Percentiles rank a stretch among this genome's conserved stretches.
Evolutionary conservation across 37 sponge, comb jelly and placozoan genomes (phyloP).

Genomic region (Oscarella lobularis): DNA sequence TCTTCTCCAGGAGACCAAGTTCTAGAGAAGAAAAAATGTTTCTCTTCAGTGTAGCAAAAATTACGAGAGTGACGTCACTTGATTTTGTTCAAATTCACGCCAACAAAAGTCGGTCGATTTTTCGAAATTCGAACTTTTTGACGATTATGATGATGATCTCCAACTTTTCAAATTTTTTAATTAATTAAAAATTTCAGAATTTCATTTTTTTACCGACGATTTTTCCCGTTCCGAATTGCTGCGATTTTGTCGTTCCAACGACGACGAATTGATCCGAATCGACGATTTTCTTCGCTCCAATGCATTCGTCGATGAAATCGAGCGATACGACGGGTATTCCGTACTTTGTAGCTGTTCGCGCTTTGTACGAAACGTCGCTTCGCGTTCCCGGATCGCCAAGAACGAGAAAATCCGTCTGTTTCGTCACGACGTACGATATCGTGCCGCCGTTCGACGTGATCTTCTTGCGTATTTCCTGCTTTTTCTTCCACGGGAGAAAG

Average conservation of each 20-base stretch:
- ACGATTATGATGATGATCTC: too few relatives aligned
- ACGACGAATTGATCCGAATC: conserved; percentile 62
- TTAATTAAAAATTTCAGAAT: too few relatives aligned
- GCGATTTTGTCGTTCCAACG: conserved; percentile 61
- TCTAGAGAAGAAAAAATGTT: too few relatives aligned
- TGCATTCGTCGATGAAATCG: conserved; percentile 50
- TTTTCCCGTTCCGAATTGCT: conserved; percentile 70
- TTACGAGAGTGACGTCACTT: too few relatives aligned
- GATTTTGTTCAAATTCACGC: too few relatives aligned
- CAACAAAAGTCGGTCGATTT: too few relatives aligned
- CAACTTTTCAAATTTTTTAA: too few relatives aligned
- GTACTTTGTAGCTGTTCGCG: conserved; percentile 72
- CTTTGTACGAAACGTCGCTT: conserved; percentile 65
- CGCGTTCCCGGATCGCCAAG: conserved; percentile 62
- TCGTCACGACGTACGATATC: conserved; percentile 82
- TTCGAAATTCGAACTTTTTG: too few relatives aligned
- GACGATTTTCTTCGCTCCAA: conserved; percentile 42
- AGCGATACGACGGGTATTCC: conserved; percentile 75
- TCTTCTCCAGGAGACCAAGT: too few relatives aligned
- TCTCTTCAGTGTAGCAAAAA: too few relatives aligned
- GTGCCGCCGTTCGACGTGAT: conserved; percentile 75
- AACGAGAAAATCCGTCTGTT: conserved; percentile 55
- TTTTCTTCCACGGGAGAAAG: conserved; percentile 54
- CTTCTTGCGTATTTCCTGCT: conserved; percentile 44
- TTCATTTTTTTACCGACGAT: conserved; percentile 73